phyloP scores from a whole-genome alignment of 2,797 vertebrate genomes.

The Ptychobarbus kaznakovi region DNA sequence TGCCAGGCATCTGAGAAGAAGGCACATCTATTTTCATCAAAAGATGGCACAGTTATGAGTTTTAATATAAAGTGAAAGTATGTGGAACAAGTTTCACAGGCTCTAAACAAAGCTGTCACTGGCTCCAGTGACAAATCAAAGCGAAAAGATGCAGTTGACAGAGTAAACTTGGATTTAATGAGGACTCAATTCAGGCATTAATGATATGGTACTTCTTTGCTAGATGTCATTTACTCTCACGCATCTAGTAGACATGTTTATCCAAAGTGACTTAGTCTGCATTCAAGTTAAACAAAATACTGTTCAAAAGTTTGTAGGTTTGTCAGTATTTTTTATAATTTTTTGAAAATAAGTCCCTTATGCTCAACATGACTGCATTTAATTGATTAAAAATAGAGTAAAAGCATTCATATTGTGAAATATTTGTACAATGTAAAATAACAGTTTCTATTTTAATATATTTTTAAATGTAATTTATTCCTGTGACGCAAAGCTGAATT shows the following conservation, averaged over 20 bases:
- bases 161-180: constrained; percentile 1
- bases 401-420: not conserved
- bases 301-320: not conserved
- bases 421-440: not conserved
- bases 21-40: not conserved
- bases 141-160: no score
- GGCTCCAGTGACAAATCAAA: not conserved
- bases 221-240: not conserved
- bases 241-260: not conserved
- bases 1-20: not conserved
- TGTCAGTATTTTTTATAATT: not conserved
- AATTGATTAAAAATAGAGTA: not conserved
- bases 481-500: not conserved
- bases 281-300: not conserved
- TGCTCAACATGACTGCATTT: not conserved
- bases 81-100: not conserved
- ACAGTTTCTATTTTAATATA: not conserved
- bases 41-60: not conserved
- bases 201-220: not conserved
- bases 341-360: not conserved
- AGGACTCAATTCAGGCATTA: constrained; percentile 4
- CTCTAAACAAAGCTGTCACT: not conserved
- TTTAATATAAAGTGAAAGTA: not conserved
- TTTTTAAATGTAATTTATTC: not conserved
- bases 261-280: not conserved